phyloP scores from a whole-genome alignment of 2,797 vertebrate genomes.

The Craterocephalus amniculus region DNA sequence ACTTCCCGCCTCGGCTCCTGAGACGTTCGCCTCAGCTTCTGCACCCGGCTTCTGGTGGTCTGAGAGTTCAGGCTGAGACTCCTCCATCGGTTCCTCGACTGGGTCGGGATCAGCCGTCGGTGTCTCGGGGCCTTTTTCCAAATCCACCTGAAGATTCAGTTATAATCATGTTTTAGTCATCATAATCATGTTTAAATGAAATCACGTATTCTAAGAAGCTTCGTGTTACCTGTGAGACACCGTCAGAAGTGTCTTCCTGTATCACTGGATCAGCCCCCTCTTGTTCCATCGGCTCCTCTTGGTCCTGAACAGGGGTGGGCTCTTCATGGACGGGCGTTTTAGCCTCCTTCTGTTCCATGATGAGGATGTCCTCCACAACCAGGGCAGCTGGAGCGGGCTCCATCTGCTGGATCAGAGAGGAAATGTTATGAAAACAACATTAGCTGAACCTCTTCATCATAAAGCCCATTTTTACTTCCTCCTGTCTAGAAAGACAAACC shows the following conservation, averaged over 20 bases:
- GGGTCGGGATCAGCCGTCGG: constrained; percentile 46
- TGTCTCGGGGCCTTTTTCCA: constrained; percentile 18
- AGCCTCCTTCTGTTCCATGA: background rate
- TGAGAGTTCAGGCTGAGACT: constrained; percentile 39
- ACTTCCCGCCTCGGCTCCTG: constrained; percentile 28
- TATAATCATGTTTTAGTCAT: background rate
- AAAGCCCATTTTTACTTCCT: too few species aligned
- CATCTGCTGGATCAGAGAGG: constrained; percentile 32
- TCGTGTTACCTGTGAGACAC: constrained; percentile 46
- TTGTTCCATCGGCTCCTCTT: constrained; percentile 73
- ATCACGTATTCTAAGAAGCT: background rate
- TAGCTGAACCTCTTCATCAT: background rate
- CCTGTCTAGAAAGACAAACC: background rate
- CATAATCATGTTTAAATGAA: background rate
- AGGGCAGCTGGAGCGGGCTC: constrained; percentile 29
- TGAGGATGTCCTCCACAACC: constrained; percentile 17
- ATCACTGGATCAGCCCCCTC: constrained; percentile 38
- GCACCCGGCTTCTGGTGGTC: constrained; percentile 32
- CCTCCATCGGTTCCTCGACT: constrained; percentile 67
- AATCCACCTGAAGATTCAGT: constrained; percentile 49
- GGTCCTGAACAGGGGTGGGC: constrained; percentile 16
- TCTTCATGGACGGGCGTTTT: constrained; percentile 29
- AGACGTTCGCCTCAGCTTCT: constrained; percentile 28
- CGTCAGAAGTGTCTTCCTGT: constrained; percentile 30
- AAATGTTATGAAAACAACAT: background rate